phyloP scores from a whole-genome alignment of 2,113 vertebrate genomes.

The Origma solitaria region DNA sequence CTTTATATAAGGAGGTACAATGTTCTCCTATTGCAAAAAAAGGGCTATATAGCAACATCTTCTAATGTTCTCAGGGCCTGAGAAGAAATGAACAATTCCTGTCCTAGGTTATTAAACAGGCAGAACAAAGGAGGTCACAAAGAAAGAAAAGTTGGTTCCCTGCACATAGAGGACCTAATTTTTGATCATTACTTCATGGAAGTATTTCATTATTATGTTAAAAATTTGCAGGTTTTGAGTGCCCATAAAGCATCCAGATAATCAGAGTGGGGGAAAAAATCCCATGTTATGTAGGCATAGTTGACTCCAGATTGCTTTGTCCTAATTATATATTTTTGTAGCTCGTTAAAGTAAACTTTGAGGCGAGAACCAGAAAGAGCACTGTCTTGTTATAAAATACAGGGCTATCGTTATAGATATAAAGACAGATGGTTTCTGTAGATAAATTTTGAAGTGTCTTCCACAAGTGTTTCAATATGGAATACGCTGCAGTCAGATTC shows the following conservation, averaged over 20 bases:
- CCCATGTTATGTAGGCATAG: neutral
- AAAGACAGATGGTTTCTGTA: neutral
- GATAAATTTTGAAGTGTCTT: neutral
- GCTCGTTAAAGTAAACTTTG: neutral
- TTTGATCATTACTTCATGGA: neutral
- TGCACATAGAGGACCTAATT: neutral
- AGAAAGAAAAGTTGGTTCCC: neutral
- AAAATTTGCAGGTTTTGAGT: neutral
- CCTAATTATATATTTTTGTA: neutral
- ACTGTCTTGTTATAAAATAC: neutral
- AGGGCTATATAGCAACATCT: neutral
- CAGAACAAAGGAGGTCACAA: neutral
- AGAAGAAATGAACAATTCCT: neutral
- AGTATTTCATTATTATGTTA: neutral
- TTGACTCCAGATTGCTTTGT: neutral
- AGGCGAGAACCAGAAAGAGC: neutral
- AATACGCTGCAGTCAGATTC: neutral
- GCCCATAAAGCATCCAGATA: neutral
- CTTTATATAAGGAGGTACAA: neutral
- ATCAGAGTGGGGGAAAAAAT: neutral
- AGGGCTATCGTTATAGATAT: neutral
- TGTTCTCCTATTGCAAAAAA: neutral
- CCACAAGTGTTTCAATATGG: rapidly evolving
- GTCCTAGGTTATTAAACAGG: neutral
- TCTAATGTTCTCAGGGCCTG: neutral